Percentiles rank a stretch among this genome's conserved stretches.
These are phyloP conservation scores for Hydractinia symbiolongicarpus DNA, from an alignment of 30 jellyfish, hydroid and myxozoan genomes.

Conservation along the genomic window DNA sequence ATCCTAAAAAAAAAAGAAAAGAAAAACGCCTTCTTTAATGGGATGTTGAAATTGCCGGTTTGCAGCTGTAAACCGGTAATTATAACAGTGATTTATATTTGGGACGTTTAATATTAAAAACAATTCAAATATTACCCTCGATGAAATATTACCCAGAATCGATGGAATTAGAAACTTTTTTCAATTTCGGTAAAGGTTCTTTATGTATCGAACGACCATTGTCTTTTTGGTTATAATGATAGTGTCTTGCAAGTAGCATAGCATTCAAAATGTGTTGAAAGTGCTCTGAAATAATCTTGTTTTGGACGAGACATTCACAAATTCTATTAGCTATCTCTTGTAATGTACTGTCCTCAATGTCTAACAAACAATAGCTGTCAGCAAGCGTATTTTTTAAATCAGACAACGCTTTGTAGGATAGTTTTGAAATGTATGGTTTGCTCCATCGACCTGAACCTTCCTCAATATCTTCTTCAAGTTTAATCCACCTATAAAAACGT, in stretches of 20 bases:
- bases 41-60: too few species aligned
- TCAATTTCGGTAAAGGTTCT: constrained; percentile 5
- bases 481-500: constrained; percentile 45
- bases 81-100: too few species aligned
- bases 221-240: constrained; percentile 36
- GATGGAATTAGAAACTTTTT: neutral
- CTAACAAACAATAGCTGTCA: constrained; percentile 38
- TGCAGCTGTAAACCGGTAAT: too few species aligned
- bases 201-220: constrained; percentile 11
- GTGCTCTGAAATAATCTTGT: neutral
- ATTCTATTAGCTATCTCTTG: constrained; percentile 36
- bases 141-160: too few species aligned
- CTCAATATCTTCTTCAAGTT: constrained; percentile 80
- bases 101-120: too few species aligned
- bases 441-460: constrained; percentile 61
- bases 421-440: constrained; percentile 57
- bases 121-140: too few species aligned
- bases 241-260: constrained; percentile 43
- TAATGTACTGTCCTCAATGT: constrained; percentile 18
- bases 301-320: constrained; percentile 19
- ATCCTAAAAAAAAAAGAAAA: too few species aligned
- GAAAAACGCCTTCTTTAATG: too few species aligned
- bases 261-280: neutral
- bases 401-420: constrained; percentile 46
- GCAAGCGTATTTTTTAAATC: constrained; percentile 36